Percentiles rank a stretch among this genome's conserved stretches.
Conservation (phyloP, 2,888 invertebrate species). For the Leucophenga maculata region DNA sequence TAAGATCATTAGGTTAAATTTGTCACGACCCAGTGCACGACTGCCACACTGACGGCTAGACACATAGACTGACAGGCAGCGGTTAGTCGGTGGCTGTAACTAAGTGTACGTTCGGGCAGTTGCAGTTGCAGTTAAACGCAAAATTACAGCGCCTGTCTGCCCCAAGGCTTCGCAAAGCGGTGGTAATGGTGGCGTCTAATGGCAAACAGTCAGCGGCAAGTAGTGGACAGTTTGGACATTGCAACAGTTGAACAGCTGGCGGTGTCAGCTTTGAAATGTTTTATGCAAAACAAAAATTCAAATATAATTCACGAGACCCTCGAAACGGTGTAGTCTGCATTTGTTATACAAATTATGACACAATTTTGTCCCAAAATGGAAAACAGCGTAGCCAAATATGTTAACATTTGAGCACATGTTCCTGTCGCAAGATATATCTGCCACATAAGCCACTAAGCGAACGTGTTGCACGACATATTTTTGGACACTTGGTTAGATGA, state of each 20-base stretch:
- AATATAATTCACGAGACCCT: no score
- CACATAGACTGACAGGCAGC: not conserved
- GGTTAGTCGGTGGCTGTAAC: not conserved
- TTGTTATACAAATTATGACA: constrained; percentile 56
- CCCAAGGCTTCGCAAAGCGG: constrained; percentile 8
- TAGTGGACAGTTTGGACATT: constrained; percentile 1
- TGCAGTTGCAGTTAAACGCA: not conserved
- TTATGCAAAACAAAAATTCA: not conserved
- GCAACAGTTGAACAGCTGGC: not conserved
- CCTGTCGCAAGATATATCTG: not conserved
- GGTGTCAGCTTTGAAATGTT: not conserved
- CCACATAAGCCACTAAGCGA: not conserved
- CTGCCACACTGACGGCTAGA: not conserved
- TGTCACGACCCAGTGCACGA: constrained; percentile 47
- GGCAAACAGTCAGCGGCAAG: not conserved
- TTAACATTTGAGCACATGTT: not conserved
- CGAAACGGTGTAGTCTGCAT: constrained; percentile 30
- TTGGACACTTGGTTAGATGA: not conserved
- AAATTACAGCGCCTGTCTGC: not conserved
- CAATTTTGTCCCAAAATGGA: constrained; percentile 60
- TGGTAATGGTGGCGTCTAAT: not conserved
- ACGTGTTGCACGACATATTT: not conserved
- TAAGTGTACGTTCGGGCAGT: not conserved
- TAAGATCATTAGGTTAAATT: constrained; percentile 72
- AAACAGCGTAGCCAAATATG: not conserved